A percentile compares a stretch with the other conserved stretches of the same genome.
phyloP scores from a whole-genome alignment of 2,888 invertebrate genomes.

The Trichogramma evanescens region DNA sequence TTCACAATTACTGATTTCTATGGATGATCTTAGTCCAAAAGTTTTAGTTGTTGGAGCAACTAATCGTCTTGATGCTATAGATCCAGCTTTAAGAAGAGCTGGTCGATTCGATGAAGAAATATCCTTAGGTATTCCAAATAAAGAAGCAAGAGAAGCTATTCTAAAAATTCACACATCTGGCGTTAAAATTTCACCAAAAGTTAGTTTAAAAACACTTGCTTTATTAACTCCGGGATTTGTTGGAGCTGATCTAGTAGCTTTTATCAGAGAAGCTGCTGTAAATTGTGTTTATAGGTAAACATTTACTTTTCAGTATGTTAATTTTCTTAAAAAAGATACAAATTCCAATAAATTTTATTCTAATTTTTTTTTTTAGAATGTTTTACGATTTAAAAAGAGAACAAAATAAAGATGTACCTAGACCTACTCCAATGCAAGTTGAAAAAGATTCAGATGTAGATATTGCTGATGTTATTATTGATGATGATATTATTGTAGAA shows the following conservation, averaged over 20 bases:
- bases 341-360: not conserved
- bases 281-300: constrained; percentile 70
- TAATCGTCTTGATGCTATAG: constrained; percentile 84
- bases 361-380: constrained; percentile 30
- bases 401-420: constrained; percentile 12
- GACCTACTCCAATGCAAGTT: not conserved
- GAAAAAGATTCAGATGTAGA: constrained; percentile 17
- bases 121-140: constrained; percentile 85
- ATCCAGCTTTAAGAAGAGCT: constrained; percentile 84
- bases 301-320: not conserved
- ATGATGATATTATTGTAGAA: constrained; percentile 19
- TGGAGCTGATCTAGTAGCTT: constrained; percentile 83
- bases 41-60: constrained; percentile 93
- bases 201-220: constrained; percentile 69
- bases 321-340: not conserved
- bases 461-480: constrained; percentile 23
- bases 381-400: constrained; percentile 41
- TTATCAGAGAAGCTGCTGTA: constrained; percentile 82
- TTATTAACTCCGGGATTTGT: constrained; percentile 91
- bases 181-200: constrained; percentile 61
- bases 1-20: constrained; percentile 79
- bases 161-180: constrained; percentile 64
- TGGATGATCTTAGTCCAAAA: constrained; percentile 64
- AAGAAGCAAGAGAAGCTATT: constrained; percentile 73
- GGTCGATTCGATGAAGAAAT: constrained; percentile 94